These are phyloP conservation scores for Entomobrya multifasciata DNA, from an alignment of 2,888 invertebrate species.

Conservation along the genomic window DNA sequence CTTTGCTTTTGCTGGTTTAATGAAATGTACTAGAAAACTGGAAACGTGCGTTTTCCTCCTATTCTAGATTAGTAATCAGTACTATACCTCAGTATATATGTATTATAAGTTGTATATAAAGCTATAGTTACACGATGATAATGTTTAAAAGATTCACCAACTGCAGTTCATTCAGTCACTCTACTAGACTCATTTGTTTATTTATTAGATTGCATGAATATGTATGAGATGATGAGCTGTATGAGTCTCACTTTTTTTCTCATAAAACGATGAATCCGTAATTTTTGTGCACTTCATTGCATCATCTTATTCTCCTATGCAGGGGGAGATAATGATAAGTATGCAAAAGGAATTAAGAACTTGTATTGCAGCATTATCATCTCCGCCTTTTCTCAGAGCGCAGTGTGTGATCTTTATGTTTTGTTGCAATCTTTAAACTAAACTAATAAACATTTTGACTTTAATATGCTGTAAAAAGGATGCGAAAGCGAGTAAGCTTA, in stretches of 20 bases:
- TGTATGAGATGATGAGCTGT: constrained; percentile 68
- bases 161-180: constrained; percentile 37
- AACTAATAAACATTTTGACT: not conserved
- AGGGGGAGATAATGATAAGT: constrained; percentile 4
- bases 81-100: too few species aligned
- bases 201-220: constrained; percentile 68
- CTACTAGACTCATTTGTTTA: constrained; percentile 56
- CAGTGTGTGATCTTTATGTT: constrained; percentile 30
- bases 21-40: constrained; percentile 13
- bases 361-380: not conserved
- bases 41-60: not conserved
- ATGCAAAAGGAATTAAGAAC: constrained; percentile 34
- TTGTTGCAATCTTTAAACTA: constrained; percentile 5
- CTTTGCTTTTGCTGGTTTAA: constrained; percentile 19
- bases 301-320: constrained; percentile 17
- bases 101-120: too few species aligned
- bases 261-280: constrained; percentile 46
- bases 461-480: too few species aligned
- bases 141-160: not conserved
- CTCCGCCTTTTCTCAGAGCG: constrained; percentile 2
- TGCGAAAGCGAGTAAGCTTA: not conserved
- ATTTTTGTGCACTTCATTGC: constrained; percentile 53
- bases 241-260: constrained; percentile 45
- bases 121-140: not conserved
- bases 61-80: not conserved